phyloP scores from a whole-genome alignment of 2,888 invertebrate species.

The Eupithecia vulgata region DNA sequence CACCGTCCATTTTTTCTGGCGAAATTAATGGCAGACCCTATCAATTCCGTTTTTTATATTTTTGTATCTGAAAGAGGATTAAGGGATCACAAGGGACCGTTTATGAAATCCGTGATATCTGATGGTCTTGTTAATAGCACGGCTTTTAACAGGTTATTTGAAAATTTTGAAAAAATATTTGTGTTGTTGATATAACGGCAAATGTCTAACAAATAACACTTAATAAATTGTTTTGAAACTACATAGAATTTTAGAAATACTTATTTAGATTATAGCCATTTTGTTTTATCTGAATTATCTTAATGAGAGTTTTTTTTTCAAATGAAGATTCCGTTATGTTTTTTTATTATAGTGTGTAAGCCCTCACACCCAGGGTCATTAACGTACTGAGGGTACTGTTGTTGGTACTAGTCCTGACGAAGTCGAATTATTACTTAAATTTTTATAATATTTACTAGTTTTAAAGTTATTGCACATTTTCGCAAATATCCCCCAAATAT shows the following conservation, averaged over 20 bases:
- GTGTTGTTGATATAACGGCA: background rate
- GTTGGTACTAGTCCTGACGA: too few relatives aligned
- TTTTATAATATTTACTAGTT: background rate
- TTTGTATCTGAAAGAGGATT: constrained; percentile 32
- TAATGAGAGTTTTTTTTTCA: background rate
- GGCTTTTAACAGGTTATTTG: constrained; percentile 23
- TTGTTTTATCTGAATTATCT: background rate
- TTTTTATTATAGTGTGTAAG: too few relatives aligned
- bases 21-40: constrained; percentile 40
- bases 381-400: too few relatives aligned
- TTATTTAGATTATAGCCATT: background rate
- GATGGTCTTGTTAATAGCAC: constrained; percentile 28
- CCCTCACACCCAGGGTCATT: too few relatives aligned
- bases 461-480: background rate
- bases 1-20: constrained; percentile 34
- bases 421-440: too few relatives aligned
- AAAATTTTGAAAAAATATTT: constrained; percentile 17
- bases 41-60: constrained; percentile 37
- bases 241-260: background rate
- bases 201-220: too few relatives aligned
- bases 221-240: background rate
- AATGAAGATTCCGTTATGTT: background rate
- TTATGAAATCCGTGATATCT: constrained; percentile 28
- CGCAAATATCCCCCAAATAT: background rate
- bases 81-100: constrained; percentile 32